phyloP scores from a whole-genome alignment of 2,113 vertebrate species.

The Daubentonia madagascariensis region DNA sequence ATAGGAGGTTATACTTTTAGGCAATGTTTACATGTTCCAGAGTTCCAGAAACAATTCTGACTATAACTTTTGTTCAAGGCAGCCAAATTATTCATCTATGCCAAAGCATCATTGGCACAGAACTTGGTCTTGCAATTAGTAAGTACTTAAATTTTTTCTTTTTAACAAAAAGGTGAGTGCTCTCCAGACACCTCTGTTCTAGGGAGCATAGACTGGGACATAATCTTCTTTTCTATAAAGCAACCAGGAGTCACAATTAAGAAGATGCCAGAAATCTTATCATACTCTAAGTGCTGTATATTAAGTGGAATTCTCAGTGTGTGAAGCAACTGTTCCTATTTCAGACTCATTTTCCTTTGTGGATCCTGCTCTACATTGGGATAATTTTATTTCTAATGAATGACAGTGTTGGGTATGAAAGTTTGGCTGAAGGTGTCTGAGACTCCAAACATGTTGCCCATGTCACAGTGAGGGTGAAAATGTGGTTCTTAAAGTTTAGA shows the following conservation, averaged over 20 bases:
- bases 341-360: conserved; percentile 21
- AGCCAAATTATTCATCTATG: neutral
- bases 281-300: neutral
- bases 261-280: neutral
- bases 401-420: neutral
- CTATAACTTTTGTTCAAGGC: neutral
- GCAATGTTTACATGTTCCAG: neutral
- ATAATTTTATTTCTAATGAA: neutral
- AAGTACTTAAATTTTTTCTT: neutral
- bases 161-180: neutral
- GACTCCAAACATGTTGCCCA: neutral
- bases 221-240: neutral
- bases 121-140: neutral
- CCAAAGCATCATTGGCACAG: neutral
- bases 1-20: neutral
- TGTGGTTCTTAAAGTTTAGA: neutral
- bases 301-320: neutral
- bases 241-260: neutral
- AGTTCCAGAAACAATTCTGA: neutral
- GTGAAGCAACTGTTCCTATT: neutral
- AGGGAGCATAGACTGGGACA: neutral
- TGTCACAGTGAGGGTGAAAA: neutral
- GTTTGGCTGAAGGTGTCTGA: neutral
- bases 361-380: no score
- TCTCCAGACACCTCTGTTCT: neutral